These are phyloP conservation scores for Oscheius sp. DNA, from an alignment of 2,888 invertebrate genomes.

Conservation along the genomic window DNA sequence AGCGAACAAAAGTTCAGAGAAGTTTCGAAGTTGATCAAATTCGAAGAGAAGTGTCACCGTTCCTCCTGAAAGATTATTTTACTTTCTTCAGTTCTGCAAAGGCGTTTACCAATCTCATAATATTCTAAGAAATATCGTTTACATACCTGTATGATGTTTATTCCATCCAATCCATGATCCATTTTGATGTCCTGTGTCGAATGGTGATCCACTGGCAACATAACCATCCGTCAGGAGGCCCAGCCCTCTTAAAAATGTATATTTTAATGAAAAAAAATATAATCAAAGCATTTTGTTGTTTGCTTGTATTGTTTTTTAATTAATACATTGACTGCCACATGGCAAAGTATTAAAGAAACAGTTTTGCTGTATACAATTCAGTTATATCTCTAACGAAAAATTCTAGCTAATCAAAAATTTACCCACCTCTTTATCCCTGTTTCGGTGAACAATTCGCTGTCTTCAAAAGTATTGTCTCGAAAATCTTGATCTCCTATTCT, in stretches of 20 bases:
- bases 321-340: too few relatives aligned
- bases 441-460: slow-evolving; percentile 79
- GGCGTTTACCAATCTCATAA: background rate
- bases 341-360: too few relatives aligned
- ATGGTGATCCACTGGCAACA: slow-evolving; percentile 50
- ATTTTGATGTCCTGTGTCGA: slow-evolving; percentile 42
- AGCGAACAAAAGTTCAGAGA: slow-evolving; percentile 83
- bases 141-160: slow-evolving; percentile 77
- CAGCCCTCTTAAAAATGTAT: slow-evolving; percentile 77
- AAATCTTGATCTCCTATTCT: slow-evolving; percentile 52
- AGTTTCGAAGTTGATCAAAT: slow-evolving; percentile 87
- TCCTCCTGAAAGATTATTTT: slow-evolving; percentile 35
- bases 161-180: slow-evolving; percentile 86
- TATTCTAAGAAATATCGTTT: slow-evolving; percentile 59
- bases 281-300: background rate
- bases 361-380: too few relatives aligned
- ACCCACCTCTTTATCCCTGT: slow-evolving; percentile 49
- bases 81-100: background rate
- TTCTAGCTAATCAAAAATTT: too few relatives aligned
- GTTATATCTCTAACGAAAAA: too few relatives aligned
- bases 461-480: slow-evolving; percentile 74
- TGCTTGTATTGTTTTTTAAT: too few relatives aligned
- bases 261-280: background rate
- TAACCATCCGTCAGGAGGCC: slow-evolving; percentile 78
- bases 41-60: slow-evolving; percentile 81